Conservation (phyloP, 2,113 vertebrate species). For the Poeciliopsis turrubarensis region DNA sequence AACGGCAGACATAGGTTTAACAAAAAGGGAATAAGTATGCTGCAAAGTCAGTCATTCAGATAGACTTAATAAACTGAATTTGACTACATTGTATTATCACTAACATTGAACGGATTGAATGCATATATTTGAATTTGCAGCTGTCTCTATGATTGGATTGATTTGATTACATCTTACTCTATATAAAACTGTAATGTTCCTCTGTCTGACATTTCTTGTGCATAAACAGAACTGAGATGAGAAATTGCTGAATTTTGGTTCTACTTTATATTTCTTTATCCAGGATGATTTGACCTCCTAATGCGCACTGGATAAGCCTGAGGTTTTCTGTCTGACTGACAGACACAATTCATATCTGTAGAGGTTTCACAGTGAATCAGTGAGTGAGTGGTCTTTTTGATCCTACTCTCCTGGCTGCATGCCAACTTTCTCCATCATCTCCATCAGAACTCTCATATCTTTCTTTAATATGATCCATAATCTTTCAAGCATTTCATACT, state of each 20-base stretch:
- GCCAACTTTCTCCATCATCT: background rate
- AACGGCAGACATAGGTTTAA: too few relatives aligned
- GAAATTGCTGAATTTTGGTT: background rate
- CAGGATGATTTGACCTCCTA: background rate
- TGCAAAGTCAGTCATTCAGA: too few relatives aligned
- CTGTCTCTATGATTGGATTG: too few relatives aligned
- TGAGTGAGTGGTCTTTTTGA: conserved; percentile 1
- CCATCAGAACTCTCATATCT: conserved; percentile 15
- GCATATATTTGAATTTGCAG: too few relatives aligned
- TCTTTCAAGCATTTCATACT: conserved; percentile 15
- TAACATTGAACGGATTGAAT: too few relatives aligned
- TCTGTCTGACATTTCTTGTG: background rate
- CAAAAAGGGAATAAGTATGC: too few relatives aligned
- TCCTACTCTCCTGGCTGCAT: background rate
- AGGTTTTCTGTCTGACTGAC: background rate
- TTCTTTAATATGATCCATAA: conserved; percentile 16
- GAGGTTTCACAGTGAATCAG: background rate
- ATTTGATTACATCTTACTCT: background rate
- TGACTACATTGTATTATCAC: too few relatives aligned
- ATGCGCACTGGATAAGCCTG: background rate
- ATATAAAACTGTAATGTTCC: background rate
- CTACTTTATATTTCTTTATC: background rate
- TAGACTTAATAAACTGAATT: too few relatives aligned
- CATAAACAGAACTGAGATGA: background rate
- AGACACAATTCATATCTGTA: background rate